phyloP scores from a whole-genome alignment of 2,797 vertebrate species.

The Gallinago solitaria region DNA sequence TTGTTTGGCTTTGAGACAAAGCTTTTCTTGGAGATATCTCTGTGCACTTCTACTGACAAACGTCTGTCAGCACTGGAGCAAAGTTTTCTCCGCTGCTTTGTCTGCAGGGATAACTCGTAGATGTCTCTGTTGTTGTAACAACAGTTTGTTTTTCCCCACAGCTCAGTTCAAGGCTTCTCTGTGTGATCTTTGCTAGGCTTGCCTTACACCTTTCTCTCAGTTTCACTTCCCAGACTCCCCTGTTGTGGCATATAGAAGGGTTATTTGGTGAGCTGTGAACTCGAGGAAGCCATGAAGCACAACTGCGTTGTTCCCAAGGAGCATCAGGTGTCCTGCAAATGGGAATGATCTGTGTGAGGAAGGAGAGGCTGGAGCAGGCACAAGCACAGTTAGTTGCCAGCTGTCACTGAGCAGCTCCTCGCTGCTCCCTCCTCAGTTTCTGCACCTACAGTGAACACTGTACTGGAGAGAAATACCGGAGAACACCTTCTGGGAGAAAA shows the following conservation, averaged over 20 bases:
- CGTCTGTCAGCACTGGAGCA: constrained; percentile 67
- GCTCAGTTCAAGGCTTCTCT: neutral
- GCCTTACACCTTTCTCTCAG: neutral
- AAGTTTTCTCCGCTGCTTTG: constrained; percentile 68
- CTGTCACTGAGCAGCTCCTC: neutral
- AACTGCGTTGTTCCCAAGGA: neutral
- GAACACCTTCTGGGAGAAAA: neutral
- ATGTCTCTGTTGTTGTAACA: neutral
- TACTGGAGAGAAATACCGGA: neutral
- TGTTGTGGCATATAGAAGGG: neutral
- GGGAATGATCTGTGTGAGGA: accelerated
- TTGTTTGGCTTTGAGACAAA: constrained; percentile 54
- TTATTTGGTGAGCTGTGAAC: neutral
- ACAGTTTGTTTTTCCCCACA: neutral
- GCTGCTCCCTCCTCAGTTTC: neutral
- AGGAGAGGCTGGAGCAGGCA: neutral
- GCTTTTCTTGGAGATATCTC: constrained; percentile 49
- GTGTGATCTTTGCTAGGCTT: neutral
- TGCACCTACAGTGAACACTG: neutral
- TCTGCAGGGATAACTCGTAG: constrained; percentile 45
- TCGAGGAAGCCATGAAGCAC: neutral
- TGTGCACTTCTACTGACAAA: constrained; percentile 68
- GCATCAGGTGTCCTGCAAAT: neutral
- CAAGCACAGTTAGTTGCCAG: neutral
- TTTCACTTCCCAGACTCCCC: neutral